A percentile compares a stretch with the other conserved stretches of the same genome.
Evolutionary conservation across 2,797 vertebrate species (phyloP).

Genomic region (Potorous gilbertii): DNA sequence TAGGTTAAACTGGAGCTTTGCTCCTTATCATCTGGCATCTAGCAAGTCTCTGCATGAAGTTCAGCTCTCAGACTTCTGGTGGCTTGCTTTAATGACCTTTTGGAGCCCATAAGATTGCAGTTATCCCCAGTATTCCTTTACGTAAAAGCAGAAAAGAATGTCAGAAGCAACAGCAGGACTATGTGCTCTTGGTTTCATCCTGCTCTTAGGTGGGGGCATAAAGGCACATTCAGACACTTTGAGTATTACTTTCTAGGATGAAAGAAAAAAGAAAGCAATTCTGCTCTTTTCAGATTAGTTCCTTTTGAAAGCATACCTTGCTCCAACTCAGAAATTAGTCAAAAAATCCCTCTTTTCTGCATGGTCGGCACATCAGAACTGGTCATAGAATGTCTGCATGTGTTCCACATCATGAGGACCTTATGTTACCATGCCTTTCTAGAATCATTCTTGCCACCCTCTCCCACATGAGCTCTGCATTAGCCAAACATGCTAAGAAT

Average conservation of each 20-base stretch:
- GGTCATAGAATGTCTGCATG: neutral
- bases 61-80: neutral
- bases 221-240: neutral
- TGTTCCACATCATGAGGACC: neutral
- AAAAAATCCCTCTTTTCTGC: neutral
- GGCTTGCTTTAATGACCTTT: neutral
- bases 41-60: neutral
- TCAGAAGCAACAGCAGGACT: neutral
- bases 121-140: neutral
- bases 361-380: neutral
- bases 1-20: neutral
- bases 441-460: neutral
- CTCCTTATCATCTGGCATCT: neutral
- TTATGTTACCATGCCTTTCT: neutral
- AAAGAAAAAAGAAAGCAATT: neutral
- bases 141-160: neutral
- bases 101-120: neutral
- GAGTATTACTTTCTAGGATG: neutral
- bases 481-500: neutral
- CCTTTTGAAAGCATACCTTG: neutral
- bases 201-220: neutral
- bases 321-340: neutral
- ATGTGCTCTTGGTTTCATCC: neutral
- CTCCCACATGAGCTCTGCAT: neutral
- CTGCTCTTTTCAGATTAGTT: neutral